phyloP scores from a whole-genome alignment of 2,113 vertebrate species.

The Petroica traversi region DNA sequence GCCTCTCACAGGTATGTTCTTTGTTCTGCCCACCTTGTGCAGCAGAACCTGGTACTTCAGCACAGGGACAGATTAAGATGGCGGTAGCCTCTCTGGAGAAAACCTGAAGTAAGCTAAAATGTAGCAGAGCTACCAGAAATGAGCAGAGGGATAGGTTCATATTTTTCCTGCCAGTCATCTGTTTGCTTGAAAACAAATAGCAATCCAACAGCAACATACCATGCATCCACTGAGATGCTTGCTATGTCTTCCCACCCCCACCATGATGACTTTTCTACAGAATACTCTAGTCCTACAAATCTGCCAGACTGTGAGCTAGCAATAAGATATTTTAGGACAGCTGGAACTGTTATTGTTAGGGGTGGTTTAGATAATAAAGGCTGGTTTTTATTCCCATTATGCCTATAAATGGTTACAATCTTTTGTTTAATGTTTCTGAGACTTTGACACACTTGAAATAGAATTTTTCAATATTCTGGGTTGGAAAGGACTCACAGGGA shows the following conservation, averaged over 20 bases:
- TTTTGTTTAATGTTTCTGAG: not conserved
- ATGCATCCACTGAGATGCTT: not conserved
- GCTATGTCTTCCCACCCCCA: not conserved
- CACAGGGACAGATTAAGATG: fast-evolving
- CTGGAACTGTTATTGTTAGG: not conserved
- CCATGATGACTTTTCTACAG: not conserved
- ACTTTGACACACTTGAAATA: not conserved
- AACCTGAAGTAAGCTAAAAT: not conserved
- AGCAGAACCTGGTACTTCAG: not conserved
- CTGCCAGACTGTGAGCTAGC: not conserved
- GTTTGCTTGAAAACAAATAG: conserved; percentile 24
- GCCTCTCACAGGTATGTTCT: fast-evolving
- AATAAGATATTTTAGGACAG: not conserved
- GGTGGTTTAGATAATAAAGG: not conserved
- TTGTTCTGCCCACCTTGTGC: not conserved
- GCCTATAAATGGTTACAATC: not conserved
- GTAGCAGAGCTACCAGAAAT: not conserved
- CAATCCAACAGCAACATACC: not conserved
- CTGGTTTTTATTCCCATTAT: not conserved
- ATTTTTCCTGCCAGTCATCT: conserved; percentile 27
- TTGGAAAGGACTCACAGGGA: not conserved
- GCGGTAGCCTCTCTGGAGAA: not conserved
- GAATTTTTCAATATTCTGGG: not conserved
- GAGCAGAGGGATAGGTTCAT: conserved; percentile 24
- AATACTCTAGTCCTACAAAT: not conserved